Conservation (phyloP, 2,797 vertebrate species). For the Eleutherodactylus coqui region DNA sequence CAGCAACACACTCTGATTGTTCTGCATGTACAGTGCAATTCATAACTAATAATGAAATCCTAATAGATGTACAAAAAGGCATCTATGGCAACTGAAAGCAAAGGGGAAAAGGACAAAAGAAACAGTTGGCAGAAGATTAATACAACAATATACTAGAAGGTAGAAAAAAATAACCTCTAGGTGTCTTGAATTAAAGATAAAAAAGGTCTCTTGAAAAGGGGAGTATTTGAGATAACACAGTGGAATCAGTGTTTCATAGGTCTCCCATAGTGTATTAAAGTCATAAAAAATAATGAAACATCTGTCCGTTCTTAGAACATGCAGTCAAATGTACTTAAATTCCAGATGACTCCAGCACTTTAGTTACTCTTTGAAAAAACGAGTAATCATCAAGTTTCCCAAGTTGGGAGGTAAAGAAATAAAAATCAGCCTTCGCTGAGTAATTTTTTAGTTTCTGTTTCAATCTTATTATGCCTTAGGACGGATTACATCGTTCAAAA, state of each 20-base stretch:
- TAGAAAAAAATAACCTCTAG: neutral
- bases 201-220: neutral
- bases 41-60: neutral
- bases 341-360: constrained; percentile 27
- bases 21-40: neutral
- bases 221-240: neutral
- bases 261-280: constrained; percentile 17
- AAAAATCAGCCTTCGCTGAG: neutral
- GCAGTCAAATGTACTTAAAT: neutral
- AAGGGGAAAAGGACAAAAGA: neutral
- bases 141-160: neutral
- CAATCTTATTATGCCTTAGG: neutral
- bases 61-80: neutral
- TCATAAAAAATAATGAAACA: constrained; percentile 33
- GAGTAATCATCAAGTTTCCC: neutral
- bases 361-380: constrained; percentile 1
- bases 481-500: neutral
- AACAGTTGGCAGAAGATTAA: neutral
- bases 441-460: neutral
- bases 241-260: neutral
- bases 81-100: neutral
- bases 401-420: neutral
- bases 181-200: constrained; percentile 14
- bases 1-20: too few relatives aligned
- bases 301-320: constrained; percentile 10